Base-by-base conservation (phyloP, 2,113 vertebrate genomes). In the Neoarius graeffei region DNA sequence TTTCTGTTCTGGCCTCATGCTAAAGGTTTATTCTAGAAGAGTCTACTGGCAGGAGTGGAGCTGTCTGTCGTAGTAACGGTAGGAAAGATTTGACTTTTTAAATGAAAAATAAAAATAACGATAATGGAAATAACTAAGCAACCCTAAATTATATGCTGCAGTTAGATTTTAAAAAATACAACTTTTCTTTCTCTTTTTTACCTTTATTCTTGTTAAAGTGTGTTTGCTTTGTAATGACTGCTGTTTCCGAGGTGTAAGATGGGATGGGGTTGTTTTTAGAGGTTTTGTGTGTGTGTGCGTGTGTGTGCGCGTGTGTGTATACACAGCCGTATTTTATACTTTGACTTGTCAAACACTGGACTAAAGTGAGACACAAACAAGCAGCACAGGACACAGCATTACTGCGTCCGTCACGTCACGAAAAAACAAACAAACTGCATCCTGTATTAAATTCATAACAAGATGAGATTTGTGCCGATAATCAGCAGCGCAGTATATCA, bases 321-420 rank as follows among this genome's bases (percentile, higher is more conserved):
- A 92, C 91, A 92, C 94, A 93, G 93, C 92, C 88, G 89, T 95
- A 93, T 95, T 94, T 94, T 19, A 90, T 93, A 90, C 90, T 93
- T 94, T 95, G 94, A 94, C 93, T 95, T 96, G 96, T 96, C 95
- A 95, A 94, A 96, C 96, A 96, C 95, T 96, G 96, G 95, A 96
- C 94, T 95, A 94, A 94, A 94, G 93, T 93, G 91, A 94, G 92
- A 93, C 92, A 91, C 90, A 83, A 90, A 91, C 86, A 88, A 94
- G 93, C 94, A 92, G 94, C 94, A 94, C 94, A 92, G 92, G 91
- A 86, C 54, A 92, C 91, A 89, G 90, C 91, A 83, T 92, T 90
- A 92, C 92, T 89, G 89, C 89, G 91, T 89, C 90, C 67, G 62
- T 91, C 90, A 91, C 86, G n/a, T 74, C 77, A 23, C 50, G 52